Base-by-base conservation (phyloP, 30 jellyfish, hydroid and myxozoan species). In the Aurelia coerulea region DNA sequence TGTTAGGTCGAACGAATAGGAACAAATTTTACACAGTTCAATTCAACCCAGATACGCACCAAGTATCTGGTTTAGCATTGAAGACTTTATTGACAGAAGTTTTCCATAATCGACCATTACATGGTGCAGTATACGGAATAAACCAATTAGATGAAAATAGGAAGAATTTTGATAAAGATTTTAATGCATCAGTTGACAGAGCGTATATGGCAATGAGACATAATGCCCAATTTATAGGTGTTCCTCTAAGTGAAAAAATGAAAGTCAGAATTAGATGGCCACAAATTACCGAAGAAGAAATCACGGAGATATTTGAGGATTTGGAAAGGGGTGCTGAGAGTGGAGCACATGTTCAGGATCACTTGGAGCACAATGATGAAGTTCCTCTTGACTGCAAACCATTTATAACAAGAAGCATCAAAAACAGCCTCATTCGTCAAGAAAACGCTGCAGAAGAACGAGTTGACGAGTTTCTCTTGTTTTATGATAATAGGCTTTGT, bases 1-100 rank as follows among this genome's bases (percentile, higher is more conserved):
- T n/a, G 46, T 51, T 88, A 17, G 92, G 96, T 32, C 86, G 80
- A 11, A 53, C 65, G 16, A 11, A 11, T 53, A 16, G 12, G 12
- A 16, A 53, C 65, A 53, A 16, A 9, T 53, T 53, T 53, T 53
- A 53, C 65, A 53, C 65, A 53, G 15, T 11, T 0, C 12, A 16
- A 53, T 53, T 9, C 65, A 53, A 53, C 65, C 65, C 65, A 16
- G 65, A 53, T 9, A 53, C 12, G 15, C 65, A 53, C 15, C 12
- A 11, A 53, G 65, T 53, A 53, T 53, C 12, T 53, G 65, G 65
- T 53, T 9, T 9, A 53, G 12, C 65, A 53, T 53, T 53, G 16
- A 53, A 16, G 16, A 9, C 16, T 11, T 53, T 53, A 53, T 16
- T 53, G 12, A 16, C 65, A 9, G 65, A 53, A 9, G 65, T 16